phyloP scores from a whole-genome alignment of 2,797 vertebrate genomes.

The Orientallactaga sibirica region DNA sequence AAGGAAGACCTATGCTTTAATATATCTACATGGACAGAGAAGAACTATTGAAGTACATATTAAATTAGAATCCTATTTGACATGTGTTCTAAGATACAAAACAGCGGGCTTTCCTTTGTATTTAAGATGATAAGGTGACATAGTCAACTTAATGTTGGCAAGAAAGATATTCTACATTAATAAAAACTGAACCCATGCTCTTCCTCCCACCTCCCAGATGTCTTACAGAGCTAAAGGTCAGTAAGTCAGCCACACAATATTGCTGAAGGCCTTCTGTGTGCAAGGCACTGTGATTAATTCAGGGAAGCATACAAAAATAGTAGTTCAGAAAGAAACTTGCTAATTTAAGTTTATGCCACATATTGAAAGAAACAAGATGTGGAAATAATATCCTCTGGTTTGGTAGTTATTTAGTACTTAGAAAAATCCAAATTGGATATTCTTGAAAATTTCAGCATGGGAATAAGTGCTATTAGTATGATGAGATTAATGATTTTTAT shows the following conservation, averaged over 20 bases:
- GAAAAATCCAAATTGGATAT: not conserved
- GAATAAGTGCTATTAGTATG: not conserved
- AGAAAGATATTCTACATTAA: constrained; percentile 47
- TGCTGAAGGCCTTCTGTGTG: not conserved
- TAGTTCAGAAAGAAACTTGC: not conserved
- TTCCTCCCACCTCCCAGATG: not conserved
- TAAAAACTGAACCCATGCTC: not conserved
- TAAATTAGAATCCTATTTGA: constrained; percentile 32
- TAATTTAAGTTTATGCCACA: constrained; percentile 34
- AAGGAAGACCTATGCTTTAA: constrained; percentile 41
- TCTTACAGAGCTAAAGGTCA: constrained; percentile 51
- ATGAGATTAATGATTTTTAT: not conserved
- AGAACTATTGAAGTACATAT: constrained; percentile 47
- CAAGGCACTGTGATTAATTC: constrained; percentile 47
- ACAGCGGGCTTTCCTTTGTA: not conserved
- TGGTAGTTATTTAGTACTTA: not conserved
- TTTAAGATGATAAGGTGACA: constrained; percentile 8
- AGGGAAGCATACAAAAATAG: constrained; percentile 42
- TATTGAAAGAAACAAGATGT: constrained; percentile 3
- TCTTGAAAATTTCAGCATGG: not conserved
- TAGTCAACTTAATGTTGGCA: not conserved
- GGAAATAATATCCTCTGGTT: not conserved
- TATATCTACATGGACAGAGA: constrained; percentile 3
- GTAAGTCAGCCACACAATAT: constrained; percentile 52
- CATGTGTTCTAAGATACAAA: not conserved